Percentiles rank a stretch among this genome's conserved stretches.
Conservation (phyloP, 2,797 vertebrate species). For the Hyperoplus immaculatus region DNA sequence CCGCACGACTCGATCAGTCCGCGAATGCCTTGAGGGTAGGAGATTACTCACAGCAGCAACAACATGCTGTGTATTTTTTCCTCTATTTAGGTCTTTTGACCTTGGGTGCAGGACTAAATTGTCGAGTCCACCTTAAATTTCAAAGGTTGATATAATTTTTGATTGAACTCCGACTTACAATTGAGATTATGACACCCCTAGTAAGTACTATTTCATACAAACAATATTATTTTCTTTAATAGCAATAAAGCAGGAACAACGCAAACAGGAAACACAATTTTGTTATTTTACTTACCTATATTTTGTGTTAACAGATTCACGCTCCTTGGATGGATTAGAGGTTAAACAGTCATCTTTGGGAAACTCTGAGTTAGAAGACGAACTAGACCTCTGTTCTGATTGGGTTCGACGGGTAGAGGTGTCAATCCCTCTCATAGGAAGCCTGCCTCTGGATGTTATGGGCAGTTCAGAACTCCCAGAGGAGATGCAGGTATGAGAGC, state of each 20-base stretch:
- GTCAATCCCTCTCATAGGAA: constrained; percentile 61
- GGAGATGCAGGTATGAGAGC: constrained; percentile 70
- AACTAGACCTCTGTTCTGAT: constrained; percentile 68
- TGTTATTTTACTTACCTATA: constrained; percentile 83
- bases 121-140: too few species aligned
- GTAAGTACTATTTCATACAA: not conserved
- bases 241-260: not conserved
- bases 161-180: too few species aligned
- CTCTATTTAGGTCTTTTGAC: too few species aligned
- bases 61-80: too few species aligned
- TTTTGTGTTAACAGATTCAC: constrained; percentile 64
- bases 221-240: not conserved
- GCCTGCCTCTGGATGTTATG: constrained; percentile 73
- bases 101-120: too few species aligned
- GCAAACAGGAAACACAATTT: not conserved
- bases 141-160: too few species aligned
- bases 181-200: not conserved
- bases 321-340: constrained; percentile 36
- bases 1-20: too few species aligned
- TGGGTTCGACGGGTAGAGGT: constrained; percentile 59
- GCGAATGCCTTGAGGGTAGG: too few species aligned
- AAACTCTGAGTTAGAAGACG: constrained; percentile 48
- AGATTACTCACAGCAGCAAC: too few species aligned
- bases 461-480: constrained; percentile 75
- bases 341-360: constrained; percentile 45